These are phyloP conservation scores for Acanthis flammea DNA, from an alignment of 2,797 vertebrate species.

Conservation along the genomic window DNA sequence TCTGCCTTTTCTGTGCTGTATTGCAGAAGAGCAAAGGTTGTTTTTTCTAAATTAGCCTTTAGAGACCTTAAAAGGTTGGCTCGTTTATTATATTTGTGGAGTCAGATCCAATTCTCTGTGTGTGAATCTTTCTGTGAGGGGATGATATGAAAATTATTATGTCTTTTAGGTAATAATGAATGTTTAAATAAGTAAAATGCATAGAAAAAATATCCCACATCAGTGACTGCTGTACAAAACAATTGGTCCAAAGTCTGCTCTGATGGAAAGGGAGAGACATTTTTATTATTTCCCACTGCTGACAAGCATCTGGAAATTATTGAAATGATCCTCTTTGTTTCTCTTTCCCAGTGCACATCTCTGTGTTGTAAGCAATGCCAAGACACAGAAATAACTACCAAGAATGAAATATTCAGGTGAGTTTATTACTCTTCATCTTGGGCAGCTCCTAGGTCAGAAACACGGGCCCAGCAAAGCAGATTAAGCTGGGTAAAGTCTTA, in stretches of 20 bases:
- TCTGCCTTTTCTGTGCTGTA: not conserved
- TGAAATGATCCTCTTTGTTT: not conserved
- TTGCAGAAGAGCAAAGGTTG: not conserved
- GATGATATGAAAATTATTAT: not conserved
- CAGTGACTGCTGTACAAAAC: not conserved
- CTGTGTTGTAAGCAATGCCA: constrained; percentile 97
- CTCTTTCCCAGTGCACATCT: constrained; percentile 87
- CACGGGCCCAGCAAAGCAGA: not conserved
- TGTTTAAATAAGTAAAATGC: not conserved
- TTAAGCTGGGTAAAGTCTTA: not conserved
- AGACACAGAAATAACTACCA: constrained; percentile 96
- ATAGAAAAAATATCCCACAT: not conserved
- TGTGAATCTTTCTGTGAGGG: not conserved
- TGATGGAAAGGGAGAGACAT: not conserved
- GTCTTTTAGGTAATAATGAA: not conserved
- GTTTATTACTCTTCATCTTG: not conserved
- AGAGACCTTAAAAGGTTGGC: not conserved
- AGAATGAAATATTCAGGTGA: constrained; percentile 99
- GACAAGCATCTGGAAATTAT: not conserved
- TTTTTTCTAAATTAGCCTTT: not conserved
- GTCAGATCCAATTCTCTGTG: not conserved
- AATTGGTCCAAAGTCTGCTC: not conserved
- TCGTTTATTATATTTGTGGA: not conserved
- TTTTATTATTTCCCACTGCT: not conserved
- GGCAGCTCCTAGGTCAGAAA: not conserved